Conservation (phyloP, 2,888 invertebrate genomes). For the Leptinotarsa peninsularis region DNA sequence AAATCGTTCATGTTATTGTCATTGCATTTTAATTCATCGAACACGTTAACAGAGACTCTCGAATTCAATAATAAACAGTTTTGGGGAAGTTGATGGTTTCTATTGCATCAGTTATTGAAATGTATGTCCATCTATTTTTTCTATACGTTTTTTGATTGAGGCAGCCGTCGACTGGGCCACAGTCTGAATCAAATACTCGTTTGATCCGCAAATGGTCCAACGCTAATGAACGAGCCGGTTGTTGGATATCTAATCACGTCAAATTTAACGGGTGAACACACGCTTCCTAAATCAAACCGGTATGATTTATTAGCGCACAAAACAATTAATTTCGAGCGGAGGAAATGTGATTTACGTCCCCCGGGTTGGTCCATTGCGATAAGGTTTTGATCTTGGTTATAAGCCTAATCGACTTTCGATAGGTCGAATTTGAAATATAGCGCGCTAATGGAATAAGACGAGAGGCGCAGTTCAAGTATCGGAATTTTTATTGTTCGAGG, state of each 20-base stretch:
- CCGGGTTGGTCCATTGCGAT: background rate
- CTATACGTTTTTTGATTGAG: no score
- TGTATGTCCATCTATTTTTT: no score
- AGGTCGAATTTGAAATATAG: background rate
- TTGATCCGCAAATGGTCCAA: background rate
- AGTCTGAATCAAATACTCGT: background rate
- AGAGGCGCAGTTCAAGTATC: background rate
- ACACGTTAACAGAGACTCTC: no score
- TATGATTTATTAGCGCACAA: conserved; percentile 10
- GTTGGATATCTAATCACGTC: conserved; percentile 6
- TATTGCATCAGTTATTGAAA: no score
- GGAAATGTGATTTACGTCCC: conserved; percentile 6
- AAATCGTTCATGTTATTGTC: no score
- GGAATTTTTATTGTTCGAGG: background rate
- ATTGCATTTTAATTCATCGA: no score
- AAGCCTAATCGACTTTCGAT: conserved; percentile 7
- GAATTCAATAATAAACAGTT: no score
- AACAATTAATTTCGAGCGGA: conserved; percentile 10
- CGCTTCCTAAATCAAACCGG: background rate
- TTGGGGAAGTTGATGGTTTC: no score
- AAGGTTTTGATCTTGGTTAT: background rate
- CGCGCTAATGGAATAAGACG: background rate
- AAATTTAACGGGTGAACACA: background rate
- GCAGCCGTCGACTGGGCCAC: no score
- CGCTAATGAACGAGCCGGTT: background rate